Percentiles rank a stretch among this genome's conserved stretches.
Conservation (phyloP, 2,113 vertebrate genomes). For the Bolborhynchus lineola region DNA sequence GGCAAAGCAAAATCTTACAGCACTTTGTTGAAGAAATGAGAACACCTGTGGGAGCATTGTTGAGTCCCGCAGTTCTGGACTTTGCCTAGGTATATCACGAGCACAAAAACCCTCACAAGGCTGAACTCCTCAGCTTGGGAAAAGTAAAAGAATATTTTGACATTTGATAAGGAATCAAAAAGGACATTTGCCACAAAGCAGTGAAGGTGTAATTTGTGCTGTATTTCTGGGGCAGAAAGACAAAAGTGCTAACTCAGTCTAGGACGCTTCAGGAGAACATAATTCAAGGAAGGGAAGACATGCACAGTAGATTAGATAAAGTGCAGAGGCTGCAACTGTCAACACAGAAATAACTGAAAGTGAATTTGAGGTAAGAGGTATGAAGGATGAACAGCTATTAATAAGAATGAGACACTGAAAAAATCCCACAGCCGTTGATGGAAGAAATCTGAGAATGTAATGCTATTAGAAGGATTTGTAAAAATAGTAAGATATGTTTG, state of each 20-base stretch:
- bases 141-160: background rate
- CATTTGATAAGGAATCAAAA: background rate
- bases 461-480: background rate
- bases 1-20: background rate
- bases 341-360: slow-evolving; percentile 51
- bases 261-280: background rate
- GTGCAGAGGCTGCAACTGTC: slow-evolving; percentile 56
- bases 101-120: background rate
- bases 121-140: background rate
- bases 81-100: background rate
- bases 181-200: background rate
- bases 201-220: background rate
- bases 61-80: background rate
- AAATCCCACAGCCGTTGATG: background rate
- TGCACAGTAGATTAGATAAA: background rate
- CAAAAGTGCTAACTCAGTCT: background rate
- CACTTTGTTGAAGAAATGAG: background rate
- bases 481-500: slow-evolving; percentile 52
- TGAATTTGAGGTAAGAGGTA: slow-evolving; percentile 33
- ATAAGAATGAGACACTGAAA: slow-evolving; percentile 40
- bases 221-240: background rate
- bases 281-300: background rate
- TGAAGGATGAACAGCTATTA: slow-evolving; percentile 48
- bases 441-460: slow-evolving; percentile 35
- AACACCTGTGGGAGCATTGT: background rate